Evolutionary conservation across 2,113 vertebrate species (phyloP), one percentile per base, ranked within the genome.

Genomic region (Balaeniceps rex): DNA sequence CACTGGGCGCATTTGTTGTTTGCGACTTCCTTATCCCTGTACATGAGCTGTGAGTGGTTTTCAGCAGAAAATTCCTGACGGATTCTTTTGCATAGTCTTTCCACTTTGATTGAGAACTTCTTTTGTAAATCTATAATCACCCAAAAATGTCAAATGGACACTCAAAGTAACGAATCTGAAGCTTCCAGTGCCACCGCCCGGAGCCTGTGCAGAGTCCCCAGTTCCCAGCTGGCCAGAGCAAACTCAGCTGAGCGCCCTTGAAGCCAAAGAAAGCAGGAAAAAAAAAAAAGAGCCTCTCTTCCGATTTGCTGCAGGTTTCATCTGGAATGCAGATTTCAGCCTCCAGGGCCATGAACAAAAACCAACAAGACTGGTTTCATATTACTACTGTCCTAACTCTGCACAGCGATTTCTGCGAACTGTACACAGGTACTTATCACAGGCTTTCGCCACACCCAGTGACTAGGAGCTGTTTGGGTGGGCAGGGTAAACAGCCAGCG

Each of bases 311-410:
- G 89, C 96, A 98, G 97, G 95, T 98, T 97, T 97, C 97, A 96
- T 98, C 96, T 97, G 98, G 97, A 99, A 98, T 98, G 98, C 94
- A 98, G 98, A 98, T 98, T 98, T 98, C 95, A 98, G 97, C 97
- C 98, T 98, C 96, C 85, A 57, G 93, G 97, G 96, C 88, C 87
- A 87, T 23, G 97, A 97, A 98, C 87, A 95, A 97, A 97, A 98
- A 95, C 97, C 93, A 77, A 97, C 97, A 94, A 8, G 84, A 97
- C 98, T 98, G 99, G 99, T 99, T 98, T 99, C 99, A 98, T 94
- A 93, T 99, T 99, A 99, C 99, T 64, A 29, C 91, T 80, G 83
- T 93, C 97, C 95, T 93, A 68, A 91, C 93, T 94, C 86, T 28
- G 88, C 96, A 29, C 87, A 44, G 87, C 83, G 74, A 81, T 55